Evolutionary conservation across 2,888 invertebrate genomes (phyloP).

Genomic region (Ennomos quercinarius): DNA sequence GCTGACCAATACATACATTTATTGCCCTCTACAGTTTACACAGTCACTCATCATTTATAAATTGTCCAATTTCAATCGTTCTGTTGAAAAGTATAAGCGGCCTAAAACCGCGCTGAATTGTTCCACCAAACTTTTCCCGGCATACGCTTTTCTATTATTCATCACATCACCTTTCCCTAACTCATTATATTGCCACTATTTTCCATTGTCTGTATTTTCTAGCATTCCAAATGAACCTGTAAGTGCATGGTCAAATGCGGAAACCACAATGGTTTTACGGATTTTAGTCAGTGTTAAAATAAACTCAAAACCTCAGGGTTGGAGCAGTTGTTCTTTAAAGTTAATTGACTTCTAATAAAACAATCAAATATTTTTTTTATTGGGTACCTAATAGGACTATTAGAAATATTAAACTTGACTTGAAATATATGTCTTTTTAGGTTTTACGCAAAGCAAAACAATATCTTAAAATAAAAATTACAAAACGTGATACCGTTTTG

Average conservation of each 20-base stretch:
- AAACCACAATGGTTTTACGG: conserved; percentile 65
- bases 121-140: conserved; percentile 53
- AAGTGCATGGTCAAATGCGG: conserved; percentile 66
- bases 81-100: conserved; percentile 6
- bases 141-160: conserved; percentile 66
- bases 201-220: conserved; percentile 69
- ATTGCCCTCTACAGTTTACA: neutral
- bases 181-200: conserved; percentile 72
- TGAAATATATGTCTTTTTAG: too few species aligned
- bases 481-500: too few species aligned
- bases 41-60: conserved; percentile 9
- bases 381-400: too few species aligned
- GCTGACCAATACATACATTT: neutral
- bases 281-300: conserved; percentile 45
- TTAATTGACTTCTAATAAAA: too few species aligned
- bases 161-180: conserved; percentile 65
- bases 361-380: too few species aligned
- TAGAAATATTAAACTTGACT: too few species aligned
- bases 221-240: conserved; percentile 66
- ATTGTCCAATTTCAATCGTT: neutral
- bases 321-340: too few species aligned
- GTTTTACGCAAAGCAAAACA: too few species aligned
- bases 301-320: conserved; percentile 17
- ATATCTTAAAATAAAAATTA: too few species aligned
- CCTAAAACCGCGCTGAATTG: conserved; percentile 49